Evolutionary conservation across 2,113 vertebrate genomes (phyloP).

Genomic region (Microtus montanus): DNA sequence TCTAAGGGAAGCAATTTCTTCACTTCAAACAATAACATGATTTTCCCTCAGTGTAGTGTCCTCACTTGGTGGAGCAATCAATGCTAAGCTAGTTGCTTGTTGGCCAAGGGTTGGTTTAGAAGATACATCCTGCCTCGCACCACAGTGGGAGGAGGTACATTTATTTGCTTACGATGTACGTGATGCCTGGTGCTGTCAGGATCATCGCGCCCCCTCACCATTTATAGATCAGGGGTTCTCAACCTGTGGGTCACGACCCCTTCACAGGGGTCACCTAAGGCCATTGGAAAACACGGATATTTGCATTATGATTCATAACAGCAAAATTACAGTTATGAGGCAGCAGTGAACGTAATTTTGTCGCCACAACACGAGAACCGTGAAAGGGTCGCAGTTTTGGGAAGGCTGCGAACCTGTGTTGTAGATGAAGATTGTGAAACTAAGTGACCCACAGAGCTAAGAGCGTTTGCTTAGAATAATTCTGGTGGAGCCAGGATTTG

Average conservation of each 20-base stretch:
- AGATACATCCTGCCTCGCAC: background rate
- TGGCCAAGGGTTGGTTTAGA: background rate
- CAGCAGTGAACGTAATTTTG: background rate
- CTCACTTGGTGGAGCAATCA: background rate
- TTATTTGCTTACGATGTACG: background rate
- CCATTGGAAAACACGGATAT: background rate
- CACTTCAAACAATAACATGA: background rate
- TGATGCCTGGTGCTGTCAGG: background rate
- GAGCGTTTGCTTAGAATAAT: background rate
- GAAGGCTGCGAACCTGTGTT: background rate
- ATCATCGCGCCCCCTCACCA: background rate
- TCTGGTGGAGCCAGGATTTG: background rate
- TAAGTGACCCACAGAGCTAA: conserved; percentile 14
- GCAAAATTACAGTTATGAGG: background rate
- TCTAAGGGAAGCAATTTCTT: conserved; percentile 13
- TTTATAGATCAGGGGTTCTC: background rate
- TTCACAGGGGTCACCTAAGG: background rate
- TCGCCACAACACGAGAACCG: background rate
- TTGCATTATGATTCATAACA: background rate
- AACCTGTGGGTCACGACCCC: background rate
- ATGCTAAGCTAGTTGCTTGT: conserved; percentile 31
- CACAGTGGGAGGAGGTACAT: background rate
- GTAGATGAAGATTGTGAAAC: conserved; percentile 29
- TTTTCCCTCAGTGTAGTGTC: conserved; percentile 1
- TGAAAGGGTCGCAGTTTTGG: background rate